Percentiles rank a stretch among this genome's conserved stretches.
phyloP scores from a whole-genome alignment of 2,113 vertebrate species.

The Uria lomvia region DNA sequence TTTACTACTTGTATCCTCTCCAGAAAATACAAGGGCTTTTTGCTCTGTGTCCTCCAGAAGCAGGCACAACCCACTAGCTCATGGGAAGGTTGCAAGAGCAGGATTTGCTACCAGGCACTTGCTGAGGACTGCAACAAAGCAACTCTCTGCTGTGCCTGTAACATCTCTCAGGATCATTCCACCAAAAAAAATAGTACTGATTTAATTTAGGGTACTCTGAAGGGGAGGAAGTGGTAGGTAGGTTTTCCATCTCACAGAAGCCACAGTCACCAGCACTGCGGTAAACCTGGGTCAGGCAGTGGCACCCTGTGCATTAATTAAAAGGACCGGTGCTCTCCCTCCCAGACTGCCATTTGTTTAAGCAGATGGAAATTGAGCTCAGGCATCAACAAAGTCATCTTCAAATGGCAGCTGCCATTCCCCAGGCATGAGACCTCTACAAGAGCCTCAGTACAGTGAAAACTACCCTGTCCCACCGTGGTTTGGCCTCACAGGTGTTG shows the following conservation, averaged over 20 bases:
- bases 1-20: background rate
- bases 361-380: background rate
- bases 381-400: background rate
- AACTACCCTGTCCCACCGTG: background rate
- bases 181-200: background rate
- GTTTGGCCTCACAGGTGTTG: background rate
- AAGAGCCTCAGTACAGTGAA: background rate
- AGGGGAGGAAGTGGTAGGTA: background rate
- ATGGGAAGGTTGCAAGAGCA: background rate
- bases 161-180: background rate
- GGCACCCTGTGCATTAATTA: background rate
- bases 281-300: background rate
- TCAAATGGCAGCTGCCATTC: background rate
- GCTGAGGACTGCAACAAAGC: background rate
- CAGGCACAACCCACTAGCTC: background rate
- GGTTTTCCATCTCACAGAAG: background rate
- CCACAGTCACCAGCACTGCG: fast-evolving
- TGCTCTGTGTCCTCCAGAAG: background rate
- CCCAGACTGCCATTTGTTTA: background rate
- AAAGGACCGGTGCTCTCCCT: background rate
- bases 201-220: background rate
- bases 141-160: background rate
- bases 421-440: background rate
- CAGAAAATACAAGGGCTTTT: background rate
- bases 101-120: background rate